These are phyloP conservation scores for Brienomyrus longianalis DNA, from an alignment of 2,113 vertebrate species.

Conservation along the genomic window DNA sequence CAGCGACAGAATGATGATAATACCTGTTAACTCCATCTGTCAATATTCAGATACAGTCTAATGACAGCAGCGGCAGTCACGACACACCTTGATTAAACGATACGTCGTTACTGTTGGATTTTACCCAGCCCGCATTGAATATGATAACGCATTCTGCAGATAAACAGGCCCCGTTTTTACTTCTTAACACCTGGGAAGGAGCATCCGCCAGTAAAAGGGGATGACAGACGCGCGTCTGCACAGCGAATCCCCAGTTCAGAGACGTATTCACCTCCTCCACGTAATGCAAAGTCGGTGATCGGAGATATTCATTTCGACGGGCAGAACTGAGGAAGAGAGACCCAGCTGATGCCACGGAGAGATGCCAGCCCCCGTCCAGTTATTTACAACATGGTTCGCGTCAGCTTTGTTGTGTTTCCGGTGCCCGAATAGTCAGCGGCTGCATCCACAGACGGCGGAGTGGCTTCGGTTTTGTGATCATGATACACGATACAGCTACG, in stretches of 20 bases:
- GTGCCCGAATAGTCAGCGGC: neutral
- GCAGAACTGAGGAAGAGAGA: neutral
- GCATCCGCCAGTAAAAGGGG: neutral
- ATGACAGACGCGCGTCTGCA: neutral
- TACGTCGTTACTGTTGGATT: neutral
- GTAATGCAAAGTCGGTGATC: neutral
- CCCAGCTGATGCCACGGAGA: neutral
- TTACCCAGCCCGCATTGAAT: neutral
- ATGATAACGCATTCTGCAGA: slow-evolving; percentile 14
- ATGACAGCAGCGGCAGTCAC: neutral
- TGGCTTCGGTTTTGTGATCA: neutral
- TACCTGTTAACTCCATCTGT: neutral
- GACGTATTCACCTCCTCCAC: slow-evolving; percentile 11
- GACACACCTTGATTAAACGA: neutral
- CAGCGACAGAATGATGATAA: neutral
- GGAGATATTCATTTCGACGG: slow-evolving; percentile 10
- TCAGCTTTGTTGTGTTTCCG: slow-evolving; percentile 28
- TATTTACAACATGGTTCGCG: slow-evolving; percentile 25
- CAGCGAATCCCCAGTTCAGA: neutral
- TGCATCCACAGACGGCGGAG: neutral
- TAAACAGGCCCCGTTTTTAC: slow-evolving; percentile 17
- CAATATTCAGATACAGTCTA: neutral
- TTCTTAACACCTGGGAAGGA: neutral
- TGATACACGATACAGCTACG: neutral
- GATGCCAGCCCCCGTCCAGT: neutral